Base-by-base conservation (phyloP, 2,888 invertebrate species). In the Lasioglossum lativentre region DNA sequence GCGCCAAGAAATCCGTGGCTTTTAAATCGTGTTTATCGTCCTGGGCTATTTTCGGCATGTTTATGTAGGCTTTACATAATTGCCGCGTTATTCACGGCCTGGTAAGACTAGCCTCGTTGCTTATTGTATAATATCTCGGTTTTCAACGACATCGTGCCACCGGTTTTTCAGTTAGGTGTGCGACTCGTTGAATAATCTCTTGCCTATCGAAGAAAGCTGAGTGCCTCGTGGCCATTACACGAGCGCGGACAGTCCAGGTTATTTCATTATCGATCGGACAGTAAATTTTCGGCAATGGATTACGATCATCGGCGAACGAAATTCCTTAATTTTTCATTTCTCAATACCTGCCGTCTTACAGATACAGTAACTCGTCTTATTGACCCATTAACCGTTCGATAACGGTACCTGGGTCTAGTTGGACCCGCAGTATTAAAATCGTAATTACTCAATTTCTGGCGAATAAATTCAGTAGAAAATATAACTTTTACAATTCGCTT, bases 31-130 rank as follows among this genome's bases (percentile, higher is more conserved):
- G 56, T 70, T 63, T 6, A 30, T 34, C 52, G 27, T 27, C n/a
- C 59, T 40, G 27, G 27, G 56, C 73, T 71, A 68, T 56, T 81
- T 83, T 73, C 73, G 27, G 16, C 4, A 45, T 45, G 23, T 59
- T 45, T 38, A 10, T 12, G 19, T 19, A 30, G 5, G 27, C 34
- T 70, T 82, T 84, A 70, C 70, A 74, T 77, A 84, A 84, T 82
- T 77, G 66, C n/a, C n/a, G n/a, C n/a, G n/a, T n/a, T n/a, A n/a
- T n/a, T n/a, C n/a, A n/a, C n/a, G n/a, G n/a, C n/a, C n/a, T n/a
- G n/a, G n/a, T 30, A 12, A 47, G 59, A 45, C 34, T 63, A 72
- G 42, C 56, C 23, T 56, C 56, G n/a, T 56, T n/a, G 12, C 12
- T 45, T 47, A 66, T 78, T 80, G 59, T n/a, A 40, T 71, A 82